Base-by-base conservation (phyloP, 92 coral and sea anemone genomes). In the Muricea muricata region DNA sequence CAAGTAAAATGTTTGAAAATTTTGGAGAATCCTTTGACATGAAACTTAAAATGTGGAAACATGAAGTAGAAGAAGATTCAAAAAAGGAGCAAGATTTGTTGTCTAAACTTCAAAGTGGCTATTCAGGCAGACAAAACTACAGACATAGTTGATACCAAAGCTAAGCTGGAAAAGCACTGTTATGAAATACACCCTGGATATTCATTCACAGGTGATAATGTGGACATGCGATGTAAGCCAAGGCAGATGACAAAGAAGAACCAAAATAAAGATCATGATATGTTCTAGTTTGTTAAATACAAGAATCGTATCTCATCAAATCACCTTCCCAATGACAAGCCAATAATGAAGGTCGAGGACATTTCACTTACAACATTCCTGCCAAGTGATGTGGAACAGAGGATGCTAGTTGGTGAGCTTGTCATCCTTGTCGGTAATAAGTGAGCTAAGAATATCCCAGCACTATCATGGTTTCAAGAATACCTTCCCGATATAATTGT, bases 171-270 rank as follows among this genome's bases (percentile, higher is more conserved):
- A 9, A 41, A 15, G 6, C 91, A 87, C 65, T 73, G 83, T 40
- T 35, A 65, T 4, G 60, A 32, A 24, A 87, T 87, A 84, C 91
- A 87, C 35, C 91, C 91, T 30, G 87, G 87, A 0, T 87, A 87
- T 30, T 87, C 87, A 18, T 87, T 87, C 39, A 82, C 91, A 40
- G 91, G 91, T 29, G 91, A 82, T 47, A 87, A 87, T 87, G 91
- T 87, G 7, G 87, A 87, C 58, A 73, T 87, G 10, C 74, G 55
- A 60, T 65, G 77, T 17, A 83, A 61, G 61, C 90, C 91, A 50
- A 72, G 87, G 6, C 87, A 87, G 67, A 87, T 82, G 91, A 75
- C 87, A 32, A 21, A 37, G 7, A 82, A 81, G 85, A 88, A 88
- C 31, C 72, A 73, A 12, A 83, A 77, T 84, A 88, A 88, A 73